These are phyloP conservation scores for Sycophaga agraensis DNA, from an alignment of 1,140 invertebrate species.

Conservation along the genomic window DNA sequence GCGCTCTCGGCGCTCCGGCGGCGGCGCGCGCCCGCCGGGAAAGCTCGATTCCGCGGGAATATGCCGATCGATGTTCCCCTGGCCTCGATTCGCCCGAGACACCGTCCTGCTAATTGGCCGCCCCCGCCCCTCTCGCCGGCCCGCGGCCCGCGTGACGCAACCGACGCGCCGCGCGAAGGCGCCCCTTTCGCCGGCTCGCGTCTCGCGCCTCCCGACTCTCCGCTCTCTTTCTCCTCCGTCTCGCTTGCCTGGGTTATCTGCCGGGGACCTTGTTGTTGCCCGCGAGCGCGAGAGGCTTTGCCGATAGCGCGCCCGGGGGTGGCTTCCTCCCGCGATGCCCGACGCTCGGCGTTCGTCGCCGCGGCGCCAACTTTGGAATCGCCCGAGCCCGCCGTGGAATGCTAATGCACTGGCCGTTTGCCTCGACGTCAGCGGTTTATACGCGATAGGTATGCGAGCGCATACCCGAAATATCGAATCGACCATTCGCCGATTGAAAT, in stretches of 20 bases:
- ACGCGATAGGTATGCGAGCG: too few relatives aligned
- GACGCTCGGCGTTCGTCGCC: too few relatives aligned
- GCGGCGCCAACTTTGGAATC: too few relatives aligned
- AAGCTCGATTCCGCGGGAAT: conserved; percentile 10
- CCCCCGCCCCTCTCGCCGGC: neutral
- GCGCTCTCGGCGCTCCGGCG: neutral
- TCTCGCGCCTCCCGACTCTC: neutral
- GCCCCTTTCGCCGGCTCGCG: neutral
- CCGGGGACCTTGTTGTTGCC: conserved; percentile 1
- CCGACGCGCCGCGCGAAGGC: neutral
- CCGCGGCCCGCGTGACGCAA: neutral
- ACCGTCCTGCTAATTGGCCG: neutral
- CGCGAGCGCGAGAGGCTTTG: too few relatives aligned
- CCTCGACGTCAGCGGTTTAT: too few relatives aligned
- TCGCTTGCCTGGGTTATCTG: neutral
- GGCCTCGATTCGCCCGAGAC: neutral
- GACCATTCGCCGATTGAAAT: too few relatives aligned
- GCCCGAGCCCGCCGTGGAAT: too few relatives aligned
- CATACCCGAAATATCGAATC: too few relatives aligned
- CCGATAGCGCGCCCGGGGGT: too few relatives aligned
- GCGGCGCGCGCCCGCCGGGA: conserved; percentile 10
- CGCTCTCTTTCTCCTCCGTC: neutral
- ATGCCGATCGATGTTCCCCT: conserved; percentile 1
- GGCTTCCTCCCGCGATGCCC: neutral
- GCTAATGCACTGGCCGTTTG: too few relatives aligned